Conservation (phyloP, 2,797 vertebrate genomes). For the Discoglossus pictus region DNA sequence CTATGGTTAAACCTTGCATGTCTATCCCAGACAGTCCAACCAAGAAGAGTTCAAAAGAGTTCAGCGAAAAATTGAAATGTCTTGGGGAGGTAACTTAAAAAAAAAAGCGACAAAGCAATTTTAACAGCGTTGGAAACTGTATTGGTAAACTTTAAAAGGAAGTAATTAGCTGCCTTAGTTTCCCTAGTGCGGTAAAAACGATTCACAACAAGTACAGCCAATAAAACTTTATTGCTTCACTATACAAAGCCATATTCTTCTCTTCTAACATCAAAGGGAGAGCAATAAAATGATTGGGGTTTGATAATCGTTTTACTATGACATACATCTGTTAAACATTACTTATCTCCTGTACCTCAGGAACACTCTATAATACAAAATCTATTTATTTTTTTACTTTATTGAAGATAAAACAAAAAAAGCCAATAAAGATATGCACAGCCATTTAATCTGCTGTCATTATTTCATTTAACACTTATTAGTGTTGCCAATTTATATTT, state of each 20-base stretch:
- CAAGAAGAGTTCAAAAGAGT: too few species aligned
- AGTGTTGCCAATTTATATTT: conserved; percentile 1
- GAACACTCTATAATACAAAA: conserved; percentile 30
- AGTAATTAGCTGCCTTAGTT: conserved; percentile 29
- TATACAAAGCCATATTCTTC: conserved; percentile 40
- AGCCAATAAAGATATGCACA: not conserved
- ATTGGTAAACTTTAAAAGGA: conserved; percentile 29
- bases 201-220: conserved; percentile 26
- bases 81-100: not conserved
- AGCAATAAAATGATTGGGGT: conserved; percentile 36
- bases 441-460: not conserved
- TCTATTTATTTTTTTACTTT: conserved; percentile 15
- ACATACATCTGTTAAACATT: conserved; percentile 33
- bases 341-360: conserved; percentile 40
- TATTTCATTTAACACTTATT: not conserved
- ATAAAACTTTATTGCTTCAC: conserved; percentile 45
- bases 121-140: conserved; percentile 7
- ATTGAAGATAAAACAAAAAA: conserved; percentile 30
- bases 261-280: conserved; percentile 35
- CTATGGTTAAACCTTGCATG: too few species aligned
- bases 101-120: conserved; percentile 11
- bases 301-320: conserved; percentile 31
- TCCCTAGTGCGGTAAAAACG: conserved; percentile 33
- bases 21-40: too few species aligned
- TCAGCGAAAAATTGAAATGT: too few species aligned